Conservation (phyloP, 2,797 vertebrate genomes). For the Rhinoraja longicauda region DNA sequence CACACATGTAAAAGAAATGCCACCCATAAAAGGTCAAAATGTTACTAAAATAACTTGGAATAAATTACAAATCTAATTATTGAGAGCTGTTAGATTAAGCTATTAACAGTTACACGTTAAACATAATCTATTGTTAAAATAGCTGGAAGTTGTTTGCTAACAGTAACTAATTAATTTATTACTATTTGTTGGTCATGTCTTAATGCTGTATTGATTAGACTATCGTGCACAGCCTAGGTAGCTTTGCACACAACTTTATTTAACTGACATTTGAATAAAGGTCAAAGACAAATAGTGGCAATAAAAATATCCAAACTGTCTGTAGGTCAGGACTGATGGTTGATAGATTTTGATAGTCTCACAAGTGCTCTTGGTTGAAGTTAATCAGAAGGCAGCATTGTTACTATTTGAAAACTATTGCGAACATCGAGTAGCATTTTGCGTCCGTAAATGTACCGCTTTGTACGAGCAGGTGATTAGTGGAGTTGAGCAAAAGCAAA, state of each 20-base stretch:
- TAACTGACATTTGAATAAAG: conserved; percentile 25
- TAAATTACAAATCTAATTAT: not conserved
- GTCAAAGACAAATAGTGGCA: not conserved
- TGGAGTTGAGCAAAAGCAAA: not conserved
- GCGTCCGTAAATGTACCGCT: not conserved
- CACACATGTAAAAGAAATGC: not conserved
- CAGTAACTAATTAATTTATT: conserved; percentile 48
- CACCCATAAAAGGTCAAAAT: not conserved
- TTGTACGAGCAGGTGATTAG: not conserved
- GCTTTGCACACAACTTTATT: conserved; percentile 36
- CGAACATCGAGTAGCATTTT: not conserved
- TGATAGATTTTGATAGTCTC: not conserved
- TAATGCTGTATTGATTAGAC: conserved; percentile 42
- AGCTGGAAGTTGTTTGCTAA: conserved; percentile 45
- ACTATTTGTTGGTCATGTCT: conserved; percentile 46
- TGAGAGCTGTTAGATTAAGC: not conserved
- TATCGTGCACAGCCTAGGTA: not conserved
- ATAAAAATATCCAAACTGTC: conserved; percentile 30
- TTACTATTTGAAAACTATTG: not conserved
- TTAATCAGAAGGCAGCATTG: conserved; percentile 21
- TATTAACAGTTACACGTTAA: not conserved
- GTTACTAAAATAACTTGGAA: not conserved
- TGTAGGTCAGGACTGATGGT: not conserved
- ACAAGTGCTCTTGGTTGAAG: not conserved
- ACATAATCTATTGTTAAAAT: conserved; percentile 39